These are phyloP conservation scores for Odontophorus gujanensis DNA, from an alignment of 2,113 vertebrate species.

Conservation along the genomic window DNA sequence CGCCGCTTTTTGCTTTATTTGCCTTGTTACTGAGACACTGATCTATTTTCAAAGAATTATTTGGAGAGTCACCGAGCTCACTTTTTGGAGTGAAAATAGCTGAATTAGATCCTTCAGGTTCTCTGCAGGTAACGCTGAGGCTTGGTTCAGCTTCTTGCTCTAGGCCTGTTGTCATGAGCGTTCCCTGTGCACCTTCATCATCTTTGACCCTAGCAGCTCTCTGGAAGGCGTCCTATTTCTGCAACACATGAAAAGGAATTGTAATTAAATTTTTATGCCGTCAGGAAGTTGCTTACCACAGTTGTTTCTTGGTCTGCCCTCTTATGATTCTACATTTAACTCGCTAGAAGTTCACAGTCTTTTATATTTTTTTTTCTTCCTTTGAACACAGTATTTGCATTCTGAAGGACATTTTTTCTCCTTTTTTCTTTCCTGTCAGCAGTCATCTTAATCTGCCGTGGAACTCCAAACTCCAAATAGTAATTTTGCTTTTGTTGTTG, in stretches of 20 bases:
- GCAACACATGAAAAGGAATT: not conserved
- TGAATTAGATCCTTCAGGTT: not conserved
- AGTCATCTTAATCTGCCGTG: not conserved
- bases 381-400: not conserved
- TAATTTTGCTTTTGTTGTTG: not conserved
- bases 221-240: not conserved
- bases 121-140: not conserved
- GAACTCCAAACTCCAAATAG: not conserved
- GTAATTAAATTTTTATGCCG: conserved; percentile 22
- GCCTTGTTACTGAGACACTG: not conserved
- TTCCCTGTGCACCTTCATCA: not conserved
- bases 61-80: not conserved
- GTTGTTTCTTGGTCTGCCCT: conserved; percentile 12
- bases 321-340: not conserved
- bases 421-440: not conserved
- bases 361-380: not conserved
- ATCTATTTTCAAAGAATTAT: not conserved
- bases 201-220: not conserved
- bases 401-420: not conserved
- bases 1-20: not conserved
- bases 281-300: conserved; percentile 22
- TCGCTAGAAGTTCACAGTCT: not conserved
- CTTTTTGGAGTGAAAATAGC: not conserved
- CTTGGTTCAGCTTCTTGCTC: not conserved
- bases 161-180: not conserved